Evolutionary conservation across 2,797 vertebrate genomes (phyloP).

Genomic region (Sternotherus odoratus): DNA sequence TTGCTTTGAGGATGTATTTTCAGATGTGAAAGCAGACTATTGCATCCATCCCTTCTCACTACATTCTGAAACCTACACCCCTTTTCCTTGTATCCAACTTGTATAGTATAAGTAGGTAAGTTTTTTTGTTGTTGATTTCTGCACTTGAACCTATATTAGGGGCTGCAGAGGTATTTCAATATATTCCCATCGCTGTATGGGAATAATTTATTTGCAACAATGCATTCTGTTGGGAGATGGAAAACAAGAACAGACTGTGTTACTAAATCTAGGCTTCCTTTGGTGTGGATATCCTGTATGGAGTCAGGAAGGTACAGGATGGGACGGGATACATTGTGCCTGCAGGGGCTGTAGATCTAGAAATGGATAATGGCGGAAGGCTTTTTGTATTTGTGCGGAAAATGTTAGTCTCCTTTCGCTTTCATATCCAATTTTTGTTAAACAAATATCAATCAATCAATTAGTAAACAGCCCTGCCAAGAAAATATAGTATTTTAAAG

Average conservation of each 20-base stretch:
- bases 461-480: neutral
- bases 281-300: slow-evolving; percentile 65
- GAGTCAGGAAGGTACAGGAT: slow-evolving; percentile 69
- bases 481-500: neutral
- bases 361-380: slow-evolving; percentile 44
- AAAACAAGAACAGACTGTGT: slow-evolving; percentile 51
- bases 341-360: slow-evolving; percentile 53
- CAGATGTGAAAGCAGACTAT: neutral
- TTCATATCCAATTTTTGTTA: slow-evolving; percentile 46
- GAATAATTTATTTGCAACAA: slow-evolving; percentile 27
- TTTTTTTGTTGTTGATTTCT: neutral
- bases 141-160: neutral
- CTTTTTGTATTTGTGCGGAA: neutral
- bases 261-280: slow-evolving; percentile 49
- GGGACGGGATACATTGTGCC: slow-evolving; percentile 50
- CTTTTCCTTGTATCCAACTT: neutral
- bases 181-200: neutral
- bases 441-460: slow-evolving; percentile 25
- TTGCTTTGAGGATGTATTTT: neutral
- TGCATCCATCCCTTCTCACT: neutral
- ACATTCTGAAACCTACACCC: neutral
- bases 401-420: neutral
- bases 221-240: slow-evolving; percentile 42
- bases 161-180: neutral
- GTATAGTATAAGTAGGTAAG: neutral